phyloP scores from a whole-genome alignment of 2,113 vertebrate species.

The Melanerpes formicivorus region DNA sequence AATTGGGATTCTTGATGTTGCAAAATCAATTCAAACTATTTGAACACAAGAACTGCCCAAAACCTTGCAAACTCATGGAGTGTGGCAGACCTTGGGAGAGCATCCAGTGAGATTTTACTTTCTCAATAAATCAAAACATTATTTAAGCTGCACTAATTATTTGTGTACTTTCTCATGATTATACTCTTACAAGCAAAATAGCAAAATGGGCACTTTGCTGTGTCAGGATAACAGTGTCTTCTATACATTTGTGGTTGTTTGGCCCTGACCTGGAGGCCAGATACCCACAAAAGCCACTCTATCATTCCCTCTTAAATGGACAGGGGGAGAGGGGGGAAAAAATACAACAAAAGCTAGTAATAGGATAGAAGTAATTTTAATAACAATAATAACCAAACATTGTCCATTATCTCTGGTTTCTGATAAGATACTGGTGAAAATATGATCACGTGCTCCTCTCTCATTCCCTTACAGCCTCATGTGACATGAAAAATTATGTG shows the following conservation, averaged over 20 bases:
- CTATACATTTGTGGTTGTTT: background rate
- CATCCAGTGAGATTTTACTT: background rate
- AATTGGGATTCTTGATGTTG: background rate
- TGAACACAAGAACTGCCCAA: background rate
- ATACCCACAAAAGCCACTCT: too few species aligned
- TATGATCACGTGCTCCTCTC: background rate
- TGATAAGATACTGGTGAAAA: background rate
- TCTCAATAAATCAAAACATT: background rate
- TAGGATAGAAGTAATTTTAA: too few species aligned
- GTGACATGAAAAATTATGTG: background rate
- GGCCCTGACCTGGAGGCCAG: too few species aligned
- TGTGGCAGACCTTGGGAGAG: background rate
- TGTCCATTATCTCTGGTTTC: background rate
- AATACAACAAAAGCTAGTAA: too few species aligned
- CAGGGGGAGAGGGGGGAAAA: too few species aligned
- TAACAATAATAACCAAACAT: too few species aligned
- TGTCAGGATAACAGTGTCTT: conserved; percentile 9
- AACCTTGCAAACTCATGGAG: background rate
- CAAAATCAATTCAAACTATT: background rate
- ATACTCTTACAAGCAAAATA: background rate
- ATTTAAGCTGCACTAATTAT: background rate
- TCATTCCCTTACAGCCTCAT: background rate
- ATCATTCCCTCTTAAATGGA: too few species aligned
- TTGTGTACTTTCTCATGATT: background rate
- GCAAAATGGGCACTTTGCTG: background rate